These are phyloP conservation scores for Hippocampus abdominalis DNA, from an alignment of 2,113 vertebrate species.

Conservation along the genomic window DNA sequence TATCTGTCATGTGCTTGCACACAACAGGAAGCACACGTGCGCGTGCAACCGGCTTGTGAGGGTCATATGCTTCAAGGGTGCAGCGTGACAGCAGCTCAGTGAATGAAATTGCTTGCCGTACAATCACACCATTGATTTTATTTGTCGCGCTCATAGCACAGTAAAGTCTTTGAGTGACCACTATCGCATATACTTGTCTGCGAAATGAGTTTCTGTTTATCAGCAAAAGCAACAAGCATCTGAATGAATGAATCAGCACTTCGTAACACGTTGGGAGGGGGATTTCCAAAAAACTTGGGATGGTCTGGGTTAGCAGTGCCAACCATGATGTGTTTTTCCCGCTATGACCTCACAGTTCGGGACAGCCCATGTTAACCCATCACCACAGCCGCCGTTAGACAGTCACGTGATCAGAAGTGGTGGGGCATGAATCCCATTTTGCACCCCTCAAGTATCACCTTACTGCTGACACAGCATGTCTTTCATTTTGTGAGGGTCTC, in stretches of 20 bases:
- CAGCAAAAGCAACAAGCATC: neutral
- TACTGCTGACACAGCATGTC: neutral
- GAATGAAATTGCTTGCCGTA: neutral
- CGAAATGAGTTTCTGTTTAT: neutral
- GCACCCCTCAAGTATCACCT: neutral
- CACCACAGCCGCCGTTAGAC: neutral
- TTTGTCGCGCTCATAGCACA: neutral
- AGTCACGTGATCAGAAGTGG: neutral
- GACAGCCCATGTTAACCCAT: neutral
- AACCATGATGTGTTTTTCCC: neutral
- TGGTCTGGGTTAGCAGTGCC: neutral
- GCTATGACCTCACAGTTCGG: neutral
- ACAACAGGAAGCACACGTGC: constrained; percentile 2
- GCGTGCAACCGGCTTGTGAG: neutral
- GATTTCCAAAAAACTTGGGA: neutral
- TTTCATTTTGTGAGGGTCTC: neutral
- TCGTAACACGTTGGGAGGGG: neutral
- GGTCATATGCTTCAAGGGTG: constrained; percentile 7
- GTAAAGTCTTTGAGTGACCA: neutral
- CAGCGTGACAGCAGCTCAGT: constrained; percentile 1
- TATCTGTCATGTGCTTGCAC: neutral
- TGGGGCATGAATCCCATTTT: neutral
- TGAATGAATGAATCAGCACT: neutral
- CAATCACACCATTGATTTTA: neutral
- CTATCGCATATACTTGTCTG: neutral